Conservation (phyloP, 30 jellyfish, hydroid and myxozoan species). For the Aurelia aurita region DNA sequence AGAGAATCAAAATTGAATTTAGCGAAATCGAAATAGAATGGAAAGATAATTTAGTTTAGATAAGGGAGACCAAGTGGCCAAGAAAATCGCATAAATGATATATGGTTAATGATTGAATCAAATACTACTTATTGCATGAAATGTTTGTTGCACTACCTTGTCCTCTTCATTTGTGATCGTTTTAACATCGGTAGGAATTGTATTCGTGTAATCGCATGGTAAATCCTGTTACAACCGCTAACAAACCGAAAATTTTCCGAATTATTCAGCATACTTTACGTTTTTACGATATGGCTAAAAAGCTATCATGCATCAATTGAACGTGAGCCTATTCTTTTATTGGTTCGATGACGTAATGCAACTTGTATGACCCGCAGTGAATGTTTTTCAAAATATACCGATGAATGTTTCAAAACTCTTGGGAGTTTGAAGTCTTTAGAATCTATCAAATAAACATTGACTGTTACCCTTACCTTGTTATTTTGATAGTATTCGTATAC, state of each 20-base stretch:
- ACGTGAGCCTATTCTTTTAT: no score
- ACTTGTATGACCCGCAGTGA: no score
- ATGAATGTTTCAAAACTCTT: no score
- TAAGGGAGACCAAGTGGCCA: slow-evolving; percentile 4
- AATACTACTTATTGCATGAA: neutral
- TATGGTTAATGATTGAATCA: slow-evolving; percentile 27
- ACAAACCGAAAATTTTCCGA: slow-evolving; percentile 27
- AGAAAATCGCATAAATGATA: neutral
- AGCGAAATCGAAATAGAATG: neutral
- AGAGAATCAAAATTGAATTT: no score
- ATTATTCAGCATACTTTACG: neutral
- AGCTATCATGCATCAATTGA: no score
- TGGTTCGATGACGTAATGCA: no score
- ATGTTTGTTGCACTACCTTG: slow-evolving; percentile 1
- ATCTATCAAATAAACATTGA: no score
- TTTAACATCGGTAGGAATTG: neutral
- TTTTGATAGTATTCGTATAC: no score
- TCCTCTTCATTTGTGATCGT: neutral
- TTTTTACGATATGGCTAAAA: neutral
- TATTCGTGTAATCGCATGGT: neutral
- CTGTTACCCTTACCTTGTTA: no score
- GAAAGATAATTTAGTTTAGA: neutral
- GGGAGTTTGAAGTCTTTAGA: no score
- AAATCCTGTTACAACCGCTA: slow-evolving; percentile 21
- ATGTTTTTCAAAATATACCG: no score